Base-by-base conservation (phyloP, 2,797 vertebrate species). In the Enteromius viviparus region DNA sequence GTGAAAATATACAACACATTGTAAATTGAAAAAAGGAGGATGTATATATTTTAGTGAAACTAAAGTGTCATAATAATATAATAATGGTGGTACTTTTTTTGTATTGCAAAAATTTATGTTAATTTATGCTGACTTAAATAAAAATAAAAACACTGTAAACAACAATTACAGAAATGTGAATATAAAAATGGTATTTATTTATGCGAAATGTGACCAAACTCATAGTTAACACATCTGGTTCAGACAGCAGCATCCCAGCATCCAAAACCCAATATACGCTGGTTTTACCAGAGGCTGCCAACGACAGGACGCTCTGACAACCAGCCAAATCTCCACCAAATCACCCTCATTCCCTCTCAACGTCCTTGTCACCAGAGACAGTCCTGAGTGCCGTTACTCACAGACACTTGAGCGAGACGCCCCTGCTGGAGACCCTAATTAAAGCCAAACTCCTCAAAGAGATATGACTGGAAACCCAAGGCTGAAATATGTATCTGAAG, bases 401-500 rank as follows among this genome's bases (percentile, higher is more conserved):
- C 82, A 85, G 87, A 84, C 87, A 83, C 86, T 88, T 89, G 81
- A 87, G 78, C 19, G 45, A 85, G 87, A 86, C 81, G 76, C 88
- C 83, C 58, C 86, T 76, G 84, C 79, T 76, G 78, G 70, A 89
- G 60, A 88, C 64, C 75, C 84, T 88, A 88, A 90, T 90, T 89
- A 90, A 90, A 88, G 87, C 79, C 85, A 60, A 89, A 87, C 80
- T 86, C 84, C 84, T 88, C 87, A 85, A 82, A 85, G 82, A 90
- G 85, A 86, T 85, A 83, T 82, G 87, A 89, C 85, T 88, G 86
- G 91, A 93, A 93, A 94, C 91, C 87, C 37, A 85, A 94, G 85
- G 90, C 92, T 93, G 92, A 92, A 94, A 94, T 94, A 94, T 94
- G 93, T 94, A 94, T 95, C 93, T 92, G 88, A 92, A 93, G 91